These are phyloP conservation scores for Andrena bucephala DNA, from an alignment of 2,888 invertebrate genomes.

Conservation along the genomic window DNA sequence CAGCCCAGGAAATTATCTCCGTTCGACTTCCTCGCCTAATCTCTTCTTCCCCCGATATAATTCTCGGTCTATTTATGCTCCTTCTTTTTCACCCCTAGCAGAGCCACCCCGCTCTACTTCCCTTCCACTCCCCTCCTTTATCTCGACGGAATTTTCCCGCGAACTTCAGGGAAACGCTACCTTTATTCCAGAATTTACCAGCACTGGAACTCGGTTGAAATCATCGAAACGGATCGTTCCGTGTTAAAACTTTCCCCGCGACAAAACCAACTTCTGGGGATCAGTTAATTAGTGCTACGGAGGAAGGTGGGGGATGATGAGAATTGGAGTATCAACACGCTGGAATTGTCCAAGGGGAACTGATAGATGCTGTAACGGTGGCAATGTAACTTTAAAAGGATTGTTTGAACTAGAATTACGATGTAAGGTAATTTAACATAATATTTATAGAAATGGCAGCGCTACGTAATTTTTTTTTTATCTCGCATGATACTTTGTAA, in stretches of 20 bases:
- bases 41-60: constrained; percentile 24
- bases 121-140: constrained; percentile 13
- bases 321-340: neutral
- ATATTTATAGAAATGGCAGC: too few species aligned
- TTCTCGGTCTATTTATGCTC: constrained; percentile 31
- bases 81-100: constrained; percentile 20
- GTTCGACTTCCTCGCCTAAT: constrained; percentile 17
- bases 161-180: constrained; percentile 4
- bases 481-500: too few species aligned
- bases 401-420: too few species aligned
- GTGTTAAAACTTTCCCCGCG: constrained; percentile 8
- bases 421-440: too few species aligned
- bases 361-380: neutral
- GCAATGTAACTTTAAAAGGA: too few species aligned
- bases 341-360: neutral
- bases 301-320: neutral
- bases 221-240: constrained; percentile 25
- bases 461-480: too few species aligned
- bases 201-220: constrained; percentile 1
- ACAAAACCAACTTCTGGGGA: constrained; percentile 9
- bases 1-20: constrained; percentile 7
- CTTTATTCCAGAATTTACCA: constrained; percentile 7
- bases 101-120: constrained; percentile 6
- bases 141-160: constrained; percentile 20
- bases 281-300: constrained; percentile 14